Base-by-base conservation (phyloP, 2,888 invertebrate genomes). In the Aricia artaxerxes region DNA sequence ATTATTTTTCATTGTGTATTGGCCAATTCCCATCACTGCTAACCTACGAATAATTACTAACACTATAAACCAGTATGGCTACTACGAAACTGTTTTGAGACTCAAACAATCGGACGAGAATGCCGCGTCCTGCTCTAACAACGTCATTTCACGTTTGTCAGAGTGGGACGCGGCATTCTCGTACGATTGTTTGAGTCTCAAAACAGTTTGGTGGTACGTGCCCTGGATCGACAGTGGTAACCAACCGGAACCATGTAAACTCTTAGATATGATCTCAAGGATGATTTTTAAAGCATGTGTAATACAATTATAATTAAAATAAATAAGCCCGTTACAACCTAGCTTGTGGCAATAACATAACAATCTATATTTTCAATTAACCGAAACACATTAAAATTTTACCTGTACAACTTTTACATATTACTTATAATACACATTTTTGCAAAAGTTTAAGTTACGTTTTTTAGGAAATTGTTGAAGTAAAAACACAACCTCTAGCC, bases 251-350 rank as follows among this genome's bases (percentile, higher is more conserved):
- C 35, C 35, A 35, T 35, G 2, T 2, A 35, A 35, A 44, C 49
- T 2, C 9, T 49, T 9, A 11, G 11, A 53, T 53, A 53, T 6
- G 60, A 60, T 61, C 7, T 13, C 57, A 57, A n/a, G 7, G 61
- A 61, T 61, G 6, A 24, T 69, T 69, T 13, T 69, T 69, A 38
- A 69, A 31, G 31, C 64, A 35, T 69, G 64, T 35, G 64, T 69
- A n/a, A n/a, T n/a, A n/a, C n/a, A n/a, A n/a, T n/a, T 69, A 35
- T 6, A 69, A 69, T 69, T 35, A 64, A 64, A 64, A 64, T 69
- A 69, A 69, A 69, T 69, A 69, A 69, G 69, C 5, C 69, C 35
- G 16, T 35, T 11, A 69, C 13, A 69, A 69, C 13, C 35, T 69
- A 69, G 69, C 64, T 35, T 13, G 35, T 16, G 35, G 16, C 69